Base-by-base conservation (phyloP, 2,888 invertebrate species). In the Acronicta psi region DNA sequence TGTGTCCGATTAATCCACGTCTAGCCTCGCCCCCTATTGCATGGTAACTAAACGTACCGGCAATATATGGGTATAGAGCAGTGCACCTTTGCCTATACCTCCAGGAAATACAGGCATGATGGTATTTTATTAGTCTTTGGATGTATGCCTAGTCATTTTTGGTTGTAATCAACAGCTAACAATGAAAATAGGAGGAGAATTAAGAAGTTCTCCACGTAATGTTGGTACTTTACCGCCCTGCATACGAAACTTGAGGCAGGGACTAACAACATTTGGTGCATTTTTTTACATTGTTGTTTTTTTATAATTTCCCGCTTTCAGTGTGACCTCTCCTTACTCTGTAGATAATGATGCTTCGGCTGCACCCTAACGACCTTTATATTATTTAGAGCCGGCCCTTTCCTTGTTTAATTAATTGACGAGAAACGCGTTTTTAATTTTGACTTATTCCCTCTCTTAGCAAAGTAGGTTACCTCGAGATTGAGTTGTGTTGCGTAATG, bases 351-450 rank as follows among this genome's bases (percentile, higher is more conserved):
- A 89, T 84, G 88, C 87, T 86, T 84, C 81, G 87, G 80, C 81
- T 91, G 91, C 89, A 89, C 85, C 84, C 88, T 92, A 92, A 92
- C 91, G 92, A 92, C 84, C 89, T 88, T 88, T 91, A 89, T 90
- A 91, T 92, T 91, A 92, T 92, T 90, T 87, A 87, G 89, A 85
- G 81, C 85, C 86, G 86, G 82, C 90, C 89, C 88, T 89, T 90
- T 84, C 81, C 86, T 86, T 88, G 88, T 91, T 90, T 90, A 91
- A 91, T 92, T 91, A 92, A 92, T 91, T 87, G 86, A 85, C 83
- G 85, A 85, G 85, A 81, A 90, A 86, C 87, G 85, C 88, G 84
- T 84, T 85, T 86, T 85, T 86, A 88, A 87, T 87, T 86, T 84
- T 81, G 72, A 85, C 81, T 82, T 79, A 79, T 82, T 75, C 74